Percentiles rank a stretch among this genome's conserved stretches.
phyloP scores from a whole-genome alignment of 2,888 invertebrate genomes.

The Ochropacha duplaris region DNA sequence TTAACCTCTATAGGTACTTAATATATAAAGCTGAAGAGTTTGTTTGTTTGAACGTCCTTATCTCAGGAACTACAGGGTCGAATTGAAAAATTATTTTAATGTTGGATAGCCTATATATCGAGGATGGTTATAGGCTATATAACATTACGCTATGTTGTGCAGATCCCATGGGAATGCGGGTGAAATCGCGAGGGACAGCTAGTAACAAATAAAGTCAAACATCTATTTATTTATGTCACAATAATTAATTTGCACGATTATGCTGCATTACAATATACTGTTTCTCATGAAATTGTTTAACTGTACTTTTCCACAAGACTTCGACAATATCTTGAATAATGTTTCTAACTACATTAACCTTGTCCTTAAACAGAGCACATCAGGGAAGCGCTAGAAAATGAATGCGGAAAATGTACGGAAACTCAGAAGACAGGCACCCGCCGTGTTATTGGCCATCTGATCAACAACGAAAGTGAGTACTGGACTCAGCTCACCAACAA shows the following conservation, averaged over 20 bases:
- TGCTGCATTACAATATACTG: neutral
- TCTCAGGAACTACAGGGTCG: no score
- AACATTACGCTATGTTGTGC: no score
- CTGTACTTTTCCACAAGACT: neutral
- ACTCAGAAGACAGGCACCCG: slow-evolving; percentile 43
- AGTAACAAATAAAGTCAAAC: no score
- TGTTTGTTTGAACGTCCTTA: no score
- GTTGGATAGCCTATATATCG: no score
- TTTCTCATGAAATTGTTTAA: neutral
- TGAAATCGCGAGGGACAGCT: no score
- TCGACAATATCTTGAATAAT: neutral
- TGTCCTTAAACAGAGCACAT: slow-evolving; percentile 45
- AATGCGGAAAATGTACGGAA: slow-evolving; percentile 49
- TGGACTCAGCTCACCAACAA: slow-evolving; percentile 60
- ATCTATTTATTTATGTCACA: neutral
- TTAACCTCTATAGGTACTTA: no score
- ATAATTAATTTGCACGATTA: neutral
- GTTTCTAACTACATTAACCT: slow-evolving; percentile 6
- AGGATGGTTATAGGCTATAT: no score
- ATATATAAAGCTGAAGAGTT: no score
- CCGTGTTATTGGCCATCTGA: slow-evolving; percentile 46
- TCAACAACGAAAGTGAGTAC: slow-evolving; percentile 51
- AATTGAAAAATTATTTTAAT: no score
- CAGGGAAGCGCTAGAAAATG: slow-evolving; percentile 50
- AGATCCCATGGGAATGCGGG: no score